These are phyloP conservation scores for Sinelater perroti DNA, from an alignment of 2,888 invertebrate genomes.

Conservation along the genomic window DNA sequence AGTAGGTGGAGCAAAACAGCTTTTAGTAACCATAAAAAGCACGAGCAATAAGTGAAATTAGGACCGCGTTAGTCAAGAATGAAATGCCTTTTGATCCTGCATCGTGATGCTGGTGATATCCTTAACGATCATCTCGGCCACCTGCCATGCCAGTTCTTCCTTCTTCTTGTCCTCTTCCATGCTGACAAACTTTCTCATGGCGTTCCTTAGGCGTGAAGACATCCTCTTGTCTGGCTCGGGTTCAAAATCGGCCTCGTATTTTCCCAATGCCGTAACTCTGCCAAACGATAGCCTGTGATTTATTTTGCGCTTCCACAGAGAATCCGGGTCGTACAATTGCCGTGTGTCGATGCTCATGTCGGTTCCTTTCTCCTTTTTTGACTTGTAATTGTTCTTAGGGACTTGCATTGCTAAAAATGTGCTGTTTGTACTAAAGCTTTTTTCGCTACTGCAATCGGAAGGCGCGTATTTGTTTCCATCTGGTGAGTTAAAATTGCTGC, in stretches of 20 bases:
- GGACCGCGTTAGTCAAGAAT: constrained; percentile 31
- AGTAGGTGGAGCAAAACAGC: too few species aligned
- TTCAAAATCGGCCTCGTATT: constrained; percentile 92
- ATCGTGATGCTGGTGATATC: constrained; percentile 91
- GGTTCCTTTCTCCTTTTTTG: constrained; percentile 63
- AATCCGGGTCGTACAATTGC: constrained; percentile 86
- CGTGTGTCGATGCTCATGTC: constrained; percentile 84
- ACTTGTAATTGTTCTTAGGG: constrained; percentile 54
- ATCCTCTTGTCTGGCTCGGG: constrained; percentile 71
- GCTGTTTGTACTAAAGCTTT: constrained; percentile 76
- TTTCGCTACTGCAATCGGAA: constrained; percentile 84
- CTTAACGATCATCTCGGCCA: constrained; percentile 96
- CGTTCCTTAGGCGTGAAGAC: constrained; percentile 61
- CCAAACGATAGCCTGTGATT: constrained; percentile 83
- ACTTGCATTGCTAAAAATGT: constrained; percentile 80
- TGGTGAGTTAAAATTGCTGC: constrained; percentile 59
- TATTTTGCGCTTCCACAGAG: constrained; percentile 84
- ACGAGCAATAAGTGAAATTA: neutral
- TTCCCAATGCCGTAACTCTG: constrained; percentile 85
- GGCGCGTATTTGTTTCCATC: constrained; percentile 67
- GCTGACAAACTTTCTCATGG: constrained; percentile 83
- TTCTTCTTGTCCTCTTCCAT: constrained; percentile 87
- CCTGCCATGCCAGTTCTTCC: constrained; percentile 97
- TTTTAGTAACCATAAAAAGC: too few species aligned
- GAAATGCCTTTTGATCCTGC: constrained; percentile 57